These are phyloP conservation scores for Oppia nitens DNA, from an alignment of 1,140 invertebrate species.

Conservation along the genomic window DNA sequence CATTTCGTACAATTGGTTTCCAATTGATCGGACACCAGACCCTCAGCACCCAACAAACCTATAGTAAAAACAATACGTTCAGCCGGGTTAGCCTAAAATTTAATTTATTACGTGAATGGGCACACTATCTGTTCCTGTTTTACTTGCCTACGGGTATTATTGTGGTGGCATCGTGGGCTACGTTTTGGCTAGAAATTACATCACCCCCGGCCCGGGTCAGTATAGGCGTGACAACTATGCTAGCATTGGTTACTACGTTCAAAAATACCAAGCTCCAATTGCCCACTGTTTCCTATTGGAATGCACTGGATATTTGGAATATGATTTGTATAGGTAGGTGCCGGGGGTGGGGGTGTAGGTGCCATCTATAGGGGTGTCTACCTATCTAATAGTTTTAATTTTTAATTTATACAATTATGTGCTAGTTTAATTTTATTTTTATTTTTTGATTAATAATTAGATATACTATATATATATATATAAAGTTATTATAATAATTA, in stretches of 20 bases:
- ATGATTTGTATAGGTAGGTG: conserved; percentile 23
- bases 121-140: conserved; percentile 42
- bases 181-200: conserved; percentile 25
- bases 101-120: conserved; percentile 36
- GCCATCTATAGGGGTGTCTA: too few relatives aligned
- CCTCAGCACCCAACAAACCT: background rate
- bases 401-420: background rate
- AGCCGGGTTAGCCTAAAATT: conserved; percentile 40
- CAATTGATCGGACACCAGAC: background rate
- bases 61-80: conserved; percentile 25
- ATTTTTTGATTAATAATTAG: background rate
- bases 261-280: background rate
- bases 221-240: conserved; percentile 28
- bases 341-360: too few relatives aligned
- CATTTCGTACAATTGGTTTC: conserved; percentile 4
- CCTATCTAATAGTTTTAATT: background rate
- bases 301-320: conserved; percentile 18
- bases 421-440: background rate
- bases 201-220: conserved; percentile 25
- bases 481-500: too few relatives aligned
- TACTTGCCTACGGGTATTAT: conserved; percentile 23
- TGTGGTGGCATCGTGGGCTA: conserved; percentile 24
- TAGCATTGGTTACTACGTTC: conserved; percentile 26
- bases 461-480: background rate
- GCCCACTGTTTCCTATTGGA: conserved; percentile 7